Conservation (phyloP, 2,797 vertebrate species). For the Sebastes jordani region DNA sequence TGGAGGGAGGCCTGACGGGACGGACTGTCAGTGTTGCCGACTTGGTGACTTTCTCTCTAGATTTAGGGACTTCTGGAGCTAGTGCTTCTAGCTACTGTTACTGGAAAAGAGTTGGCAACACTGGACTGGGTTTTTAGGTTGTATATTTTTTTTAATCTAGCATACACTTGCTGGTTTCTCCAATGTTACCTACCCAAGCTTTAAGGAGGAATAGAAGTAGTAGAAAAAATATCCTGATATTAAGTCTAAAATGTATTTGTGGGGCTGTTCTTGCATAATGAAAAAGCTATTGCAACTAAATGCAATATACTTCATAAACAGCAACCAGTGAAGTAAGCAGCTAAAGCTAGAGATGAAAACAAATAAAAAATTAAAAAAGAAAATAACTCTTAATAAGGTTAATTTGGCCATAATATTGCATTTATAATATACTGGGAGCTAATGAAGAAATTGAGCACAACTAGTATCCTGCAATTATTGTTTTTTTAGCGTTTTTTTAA, state of each 20-base stretch:
- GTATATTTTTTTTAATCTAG: background rate
- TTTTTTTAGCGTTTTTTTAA: background rate
- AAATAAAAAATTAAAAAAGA: background rate
- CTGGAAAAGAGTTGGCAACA: too few species aligned
- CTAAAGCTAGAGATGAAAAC: background rate
- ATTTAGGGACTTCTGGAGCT: too few species aligned
- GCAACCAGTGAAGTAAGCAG: background rate
- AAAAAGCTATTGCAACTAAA: background rate
- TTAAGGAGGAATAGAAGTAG: background rate
- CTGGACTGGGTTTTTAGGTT: background rate
- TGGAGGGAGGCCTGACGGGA: too few species aligned
- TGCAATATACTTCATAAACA: background rate
- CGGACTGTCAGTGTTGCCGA: too few species aligned
- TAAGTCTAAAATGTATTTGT: background rate
- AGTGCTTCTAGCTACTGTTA: too few species aligned
- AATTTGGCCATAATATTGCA: background rate
- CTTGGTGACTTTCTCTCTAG: too few species aligned
- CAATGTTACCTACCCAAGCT: background rate
- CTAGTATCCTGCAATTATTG: background rate
- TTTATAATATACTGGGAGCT: background rate
- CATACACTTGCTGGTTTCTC: too few species aligned
- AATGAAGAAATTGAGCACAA: background rate
- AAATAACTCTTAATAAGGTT: background rate
- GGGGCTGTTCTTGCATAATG: background rate
- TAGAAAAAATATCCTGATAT: background rate